Conservation (phyloP, 92 coral and sea anemone species). For the Nematostella vectensis region DNA sequence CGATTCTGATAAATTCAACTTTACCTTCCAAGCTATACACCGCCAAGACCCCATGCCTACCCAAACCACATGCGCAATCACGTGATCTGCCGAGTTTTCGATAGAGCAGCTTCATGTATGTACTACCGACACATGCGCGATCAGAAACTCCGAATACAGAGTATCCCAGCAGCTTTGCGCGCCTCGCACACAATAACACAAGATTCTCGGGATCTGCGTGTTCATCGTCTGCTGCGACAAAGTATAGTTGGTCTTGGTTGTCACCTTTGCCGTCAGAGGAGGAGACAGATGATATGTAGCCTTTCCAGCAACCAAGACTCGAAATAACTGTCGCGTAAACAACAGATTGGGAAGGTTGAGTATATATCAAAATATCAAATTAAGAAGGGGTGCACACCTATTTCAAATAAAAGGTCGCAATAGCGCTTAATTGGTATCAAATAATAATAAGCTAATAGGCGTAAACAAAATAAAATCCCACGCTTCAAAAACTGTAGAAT, state of each 20-base stretch:
- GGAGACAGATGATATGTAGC: neutral
- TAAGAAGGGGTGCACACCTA: too few species aligned
- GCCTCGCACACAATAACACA: conserved; percentile 23
- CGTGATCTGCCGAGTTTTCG: conserved; percentile 38
- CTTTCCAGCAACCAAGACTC: conserved; percentile 56
- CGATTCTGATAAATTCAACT: too few species aligned
- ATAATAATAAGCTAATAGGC: too few species aligned
- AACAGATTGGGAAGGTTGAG: too few species aligned
- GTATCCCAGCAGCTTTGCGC: conserved; percentile 22
- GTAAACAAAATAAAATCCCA: too few species aligned
- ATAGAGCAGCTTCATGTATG: conserved; percentile 38
- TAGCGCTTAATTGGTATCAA: too few species aligned
- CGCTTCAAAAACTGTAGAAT: too few species aligned
- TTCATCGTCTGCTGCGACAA: too few species aligned
- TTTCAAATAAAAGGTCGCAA: too few species aligned
- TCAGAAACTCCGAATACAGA: conserved; percentile 42
- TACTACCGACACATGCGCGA: conserved; percentile 38
- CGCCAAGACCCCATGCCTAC: conserved; percentile 37
- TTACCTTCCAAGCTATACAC: conserved; percentile 55
- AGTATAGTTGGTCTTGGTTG: too few species aligned
- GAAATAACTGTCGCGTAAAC: neutral
- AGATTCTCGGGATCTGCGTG: neutral
- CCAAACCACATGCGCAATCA: conserved; percentile 46
- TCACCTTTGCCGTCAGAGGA: conserved; percentile 15
- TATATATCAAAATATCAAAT: too few species aligned